phyloP scores from a whole-genome alignment of 2,888 invertebrate species.

The Colletes collaris region DNA sequence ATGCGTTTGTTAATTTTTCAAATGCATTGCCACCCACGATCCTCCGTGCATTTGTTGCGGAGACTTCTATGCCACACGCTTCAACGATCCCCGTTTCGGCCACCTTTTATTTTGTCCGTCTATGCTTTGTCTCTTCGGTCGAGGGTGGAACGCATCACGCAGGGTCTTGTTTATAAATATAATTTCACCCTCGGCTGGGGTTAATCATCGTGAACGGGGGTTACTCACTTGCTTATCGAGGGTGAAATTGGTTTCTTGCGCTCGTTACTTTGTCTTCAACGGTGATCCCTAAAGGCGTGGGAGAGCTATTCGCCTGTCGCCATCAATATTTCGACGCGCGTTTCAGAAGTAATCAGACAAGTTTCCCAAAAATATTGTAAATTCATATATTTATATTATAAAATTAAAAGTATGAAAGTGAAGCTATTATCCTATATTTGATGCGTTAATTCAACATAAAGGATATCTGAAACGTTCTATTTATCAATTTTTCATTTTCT shows the following conservation, averaged over 20 bases:
- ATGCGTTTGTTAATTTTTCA: constrained; percentile 62
- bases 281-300: neutral
- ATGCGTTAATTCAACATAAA: no score
- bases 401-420: no score
- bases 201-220: neutral
- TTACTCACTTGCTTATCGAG: neutral
- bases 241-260: constrained; percentile 7
- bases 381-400: no score
- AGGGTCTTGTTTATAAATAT: constrained; percentile 18
- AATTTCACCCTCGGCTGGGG: constrained; percentile 12
- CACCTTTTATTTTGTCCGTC: constrained; percentile 23
- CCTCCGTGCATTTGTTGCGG: constrained; percentile 32
- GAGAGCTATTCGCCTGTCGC: no score
- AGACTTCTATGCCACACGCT: neutral
- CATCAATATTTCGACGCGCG: no score
- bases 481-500: no score
- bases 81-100: constrained; percentile 37
- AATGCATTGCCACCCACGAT: constrained; percentile 15
- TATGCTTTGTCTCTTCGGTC: neutral
- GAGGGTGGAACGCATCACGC: constrained; percentile 17
- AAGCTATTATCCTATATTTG: no score
- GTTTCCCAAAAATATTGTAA: no score
- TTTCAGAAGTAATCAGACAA: no score
- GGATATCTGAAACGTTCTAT: no score
- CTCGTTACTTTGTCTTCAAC: neutral